Evolutionary conservation across 92 coral and sea anemone species (phyloP).

Genomic region (Bergia sp.): DNA sequence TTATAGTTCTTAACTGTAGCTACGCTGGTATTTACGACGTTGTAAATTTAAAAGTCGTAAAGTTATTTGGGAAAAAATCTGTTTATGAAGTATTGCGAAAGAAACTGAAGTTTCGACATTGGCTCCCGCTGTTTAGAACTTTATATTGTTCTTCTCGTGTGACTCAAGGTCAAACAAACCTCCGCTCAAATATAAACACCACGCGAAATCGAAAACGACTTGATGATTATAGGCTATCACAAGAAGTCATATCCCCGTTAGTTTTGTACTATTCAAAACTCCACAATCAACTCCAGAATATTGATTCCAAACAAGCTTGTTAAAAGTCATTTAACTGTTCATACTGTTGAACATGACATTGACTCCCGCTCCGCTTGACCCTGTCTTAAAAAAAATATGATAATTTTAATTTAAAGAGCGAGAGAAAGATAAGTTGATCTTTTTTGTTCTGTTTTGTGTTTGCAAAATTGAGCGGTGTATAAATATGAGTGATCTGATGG

Average conservation of each 20-base stretch:
- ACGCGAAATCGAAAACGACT: background rate
- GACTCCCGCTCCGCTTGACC: slow-evolving; percentile 3
- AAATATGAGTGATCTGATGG: background rate
- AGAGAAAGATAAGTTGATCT: background rate
- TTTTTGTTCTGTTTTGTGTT: background rate
- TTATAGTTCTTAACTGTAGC: background rate
- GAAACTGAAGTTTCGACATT: background rate
- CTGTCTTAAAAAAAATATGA: slow-evolving; percentile 3
- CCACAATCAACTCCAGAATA: background rate
- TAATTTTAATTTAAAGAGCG: slow-evolving; percentile 15
- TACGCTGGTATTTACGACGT: background rate
- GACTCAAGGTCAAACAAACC: background rate
- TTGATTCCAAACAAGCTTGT: background rate
- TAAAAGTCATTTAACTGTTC: background rate
- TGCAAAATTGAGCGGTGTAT: background rate
- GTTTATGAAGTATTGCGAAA: too few relatives aligned
- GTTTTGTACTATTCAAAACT: background rate
- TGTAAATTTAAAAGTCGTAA: background rate
- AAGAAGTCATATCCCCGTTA: background rate
- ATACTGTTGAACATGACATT: background rate
- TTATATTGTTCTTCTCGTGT: background rate
- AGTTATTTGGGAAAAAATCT: background rate
- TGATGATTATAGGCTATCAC: background rate
- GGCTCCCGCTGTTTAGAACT: background rate
- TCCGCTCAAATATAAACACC: background rate